These are phyloP conservation scores for Rattus norvegicus DNA, from an alignment of 2,113 vertebrate genomes.

Conservation along the genomic window DNA sequence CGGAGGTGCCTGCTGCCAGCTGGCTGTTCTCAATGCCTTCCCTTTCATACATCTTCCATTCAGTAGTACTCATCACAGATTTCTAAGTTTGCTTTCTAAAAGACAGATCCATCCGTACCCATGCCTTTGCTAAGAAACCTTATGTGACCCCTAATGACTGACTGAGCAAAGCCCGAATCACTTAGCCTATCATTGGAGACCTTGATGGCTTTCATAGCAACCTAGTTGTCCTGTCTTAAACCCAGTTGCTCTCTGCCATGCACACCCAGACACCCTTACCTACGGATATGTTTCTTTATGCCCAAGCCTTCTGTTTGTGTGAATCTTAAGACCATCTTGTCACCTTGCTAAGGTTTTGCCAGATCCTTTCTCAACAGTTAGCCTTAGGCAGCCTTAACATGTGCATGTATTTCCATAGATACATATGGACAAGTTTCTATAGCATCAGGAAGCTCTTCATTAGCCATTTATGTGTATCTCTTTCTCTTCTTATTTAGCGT, in stretches of 20 bases:
- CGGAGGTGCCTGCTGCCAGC: neutral
- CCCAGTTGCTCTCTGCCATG: neutral
- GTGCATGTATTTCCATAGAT: neutral
- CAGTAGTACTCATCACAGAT: neutral
- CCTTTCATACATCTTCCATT: neutral
- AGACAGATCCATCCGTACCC: neutral
- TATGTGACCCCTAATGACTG: neutral
- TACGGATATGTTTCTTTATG: neutral
- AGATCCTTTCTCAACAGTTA: neutral
- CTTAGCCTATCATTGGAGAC: neutral
- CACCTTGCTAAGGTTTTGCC: neutral
- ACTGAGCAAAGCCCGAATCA: neutral
- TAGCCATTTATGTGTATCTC: neutral
- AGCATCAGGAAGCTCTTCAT: neutral
- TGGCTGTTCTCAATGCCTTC: too few relatives aligned
- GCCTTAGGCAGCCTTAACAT: neutral
- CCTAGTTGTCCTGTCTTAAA: neutral
- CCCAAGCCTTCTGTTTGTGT: neutral
- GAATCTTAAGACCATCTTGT: neutral
- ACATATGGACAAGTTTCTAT: neutral
- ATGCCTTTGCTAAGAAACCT: neutral
- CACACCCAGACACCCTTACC: too few relatives aligned
- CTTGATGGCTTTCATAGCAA: neutral
- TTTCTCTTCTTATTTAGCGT: conserved; percentile 1
- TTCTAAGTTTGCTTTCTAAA: neutral